These are phyloP conservation scores for Eupsilia transversa DNA, from an alignment of 2,888 invertebrate genomes.

Conservation along the genomic window DNA sequence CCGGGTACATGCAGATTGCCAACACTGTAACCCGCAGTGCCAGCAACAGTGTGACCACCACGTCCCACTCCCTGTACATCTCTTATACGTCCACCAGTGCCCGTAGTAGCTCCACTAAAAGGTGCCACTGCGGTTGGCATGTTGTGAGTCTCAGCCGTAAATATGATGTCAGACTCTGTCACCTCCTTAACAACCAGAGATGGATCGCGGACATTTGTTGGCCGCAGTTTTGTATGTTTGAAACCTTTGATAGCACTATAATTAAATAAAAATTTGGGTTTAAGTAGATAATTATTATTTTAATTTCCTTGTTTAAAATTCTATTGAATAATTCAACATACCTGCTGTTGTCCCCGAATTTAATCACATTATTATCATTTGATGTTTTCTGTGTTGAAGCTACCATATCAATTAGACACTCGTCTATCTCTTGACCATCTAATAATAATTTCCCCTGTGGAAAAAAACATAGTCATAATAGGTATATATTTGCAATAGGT, in stretches of 20 bases:
- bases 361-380: constrained; percentile 98
- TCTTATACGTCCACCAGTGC: constrained; percentile 98
- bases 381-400: constrained; percentile 96
- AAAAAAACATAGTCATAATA: constrained; percentile 38
- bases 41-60: constrained; percentile 98
- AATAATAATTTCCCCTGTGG: constrained; percentile 94
- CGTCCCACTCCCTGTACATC: constrained; percentile 99
- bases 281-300: not conserved
- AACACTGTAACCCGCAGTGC: constrained; percentile 98
- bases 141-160: constrained; percentile 99
- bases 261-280: not conserved
- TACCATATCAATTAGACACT: constrained; percentile 97
- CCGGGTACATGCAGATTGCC: constrained; percentile 98
- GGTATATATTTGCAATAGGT: not conserved
- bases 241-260: constrained; percentile 96
- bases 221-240: constrained; percentile 92
- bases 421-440: constrained; percentile 94
- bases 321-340: constrained; percentile 73
- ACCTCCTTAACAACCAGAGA: constrained; percentile 91
- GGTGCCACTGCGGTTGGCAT: constrained; percentile 99
- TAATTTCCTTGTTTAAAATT: not conserved
- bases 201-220: constrained; percentile 90
- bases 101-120: constrained; percentile 99
- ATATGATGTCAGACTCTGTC: constrained; percentile 96
- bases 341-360: constrained; percentile 99